phyloP scores from a whole-genome alignment of 23 tunicate genomes.

The Diplosoma virens region DNA sequence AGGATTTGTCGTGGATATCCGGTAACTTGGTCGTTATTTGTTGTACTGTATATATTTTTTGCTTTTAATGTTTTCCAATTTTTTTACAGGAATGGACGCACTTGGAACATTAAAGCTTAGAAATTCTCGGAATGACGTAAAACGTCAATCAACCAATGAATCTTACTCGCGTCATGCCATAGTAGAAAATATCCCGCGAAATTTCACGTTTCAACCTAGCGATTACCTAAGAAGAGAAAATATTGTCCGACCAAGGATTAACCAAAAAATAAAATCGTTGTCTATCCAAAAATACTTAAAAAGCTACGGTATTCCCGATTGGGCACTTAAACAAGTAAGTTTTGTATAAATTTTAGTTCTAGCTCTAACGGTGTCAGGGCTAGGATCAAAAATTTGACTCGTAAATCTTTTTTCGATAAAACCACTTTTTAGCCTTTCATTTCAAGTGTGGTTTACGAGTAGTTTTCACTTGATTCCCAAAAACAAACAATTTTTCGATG shows the following conservation, averaged over 20 bases:
- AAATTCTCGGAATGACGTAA: conserved; percentile 18
- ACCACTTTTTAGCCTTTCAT: no score
- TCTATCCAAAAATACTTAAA: conserved; percentile 25
- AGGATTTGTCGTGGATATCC: conserved; percentile 83
- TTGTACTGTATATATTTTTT: no score
- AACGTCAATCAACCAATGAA: conserved; percentile 43
- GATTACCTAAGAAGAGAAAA: not conserved
- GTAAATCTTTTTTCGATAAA: no score
- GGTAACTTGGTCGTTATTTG: conserved; percentile 13
- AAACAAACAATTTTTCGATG: no score
- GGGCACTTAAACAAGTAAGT: conserved; percentile 54
- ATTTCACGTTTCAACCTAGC: conserved; percentile 66
- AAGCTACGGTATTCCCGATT: conserved; percentile 53
- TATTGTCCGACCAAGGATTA: not conserved
- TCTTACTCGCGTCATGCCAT: conserved; percentile 60
- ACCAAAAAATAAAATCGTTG: conserved; percentile 25
- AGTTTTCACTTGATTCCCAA: no score
- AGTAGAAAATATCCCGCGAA: conserved; percentile 75
- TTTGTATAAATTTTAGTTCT: no score
- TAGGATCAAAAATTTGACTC: no score
- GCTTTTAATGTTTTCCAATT: no score
- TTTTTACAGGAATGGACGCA: conserved; percentile 56
- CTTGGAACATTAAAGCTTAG: conserved; percentile 79
- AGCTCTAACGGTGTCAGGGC: no score
- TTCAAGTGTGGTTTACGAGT: no score